These are phyloP conservation scores for Camponotus vicinus DNA, from an alignment of 1,140 invertebrate genomes.

Conservation along the genomic window DNA sequence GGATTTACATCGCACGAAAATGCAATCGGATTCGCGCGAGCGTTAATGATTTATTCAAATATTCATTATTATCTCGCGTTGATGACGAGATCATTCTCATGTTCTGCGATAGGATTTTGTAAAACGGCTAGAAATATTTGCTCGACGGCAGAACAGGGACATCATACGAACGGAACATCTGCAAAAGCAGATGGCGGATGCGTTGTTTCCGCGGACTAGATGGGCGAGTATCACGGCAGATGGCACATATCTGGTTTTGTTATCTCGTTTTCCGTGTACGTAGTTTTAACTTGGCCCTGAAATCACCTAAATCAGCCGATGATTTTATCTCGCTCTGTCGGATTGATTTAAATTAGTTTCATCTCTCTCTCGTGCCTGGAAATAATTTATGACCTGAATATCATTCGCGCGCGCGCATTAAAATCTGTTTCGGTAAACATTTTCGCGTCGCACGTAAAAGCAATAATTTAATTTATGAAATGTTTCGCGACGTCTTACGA, in stretches of 20 bases:
- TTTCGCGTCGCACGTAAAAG: neutral
- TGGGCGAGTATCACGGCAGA: slow-evolving; percentile 58
- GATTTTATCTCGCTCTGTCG: slow-evolving; percentile 23
- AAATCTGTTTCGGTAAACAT: slow-evolving; percentile 47
- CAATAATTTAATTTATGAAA: slow-evolving; percentile 55
- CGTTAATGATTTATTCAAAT: slow-evolving; percentile 38
- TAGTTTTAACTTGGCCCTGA: slow-evolving; percentile 38
- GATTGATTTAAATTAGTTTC: slow-evolving; percentile 28
- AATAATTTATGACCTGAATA: slow-evolving; percentile 36
- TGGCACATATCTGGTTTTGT: slow-evolving; percentile 60
- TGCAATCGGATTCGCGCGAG: neutral
- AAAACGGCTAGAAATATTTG: slow-evolving; percentile 60
- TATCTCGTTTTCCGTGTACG: slow-evolving; percentile 61
- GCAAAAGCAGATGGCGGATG: slow-evolving; percentile 72
- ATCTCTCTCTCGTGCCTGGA: neutral
- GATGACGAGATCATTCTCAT: neutral
- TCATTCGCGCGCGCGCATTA: neutral
- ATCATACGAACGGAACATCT: slow-evolving; percentile 68
- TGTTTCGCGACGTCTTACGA: slow-evolving; percentile 48
- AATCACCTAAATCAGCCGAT: slow-evolving; percentile 48
- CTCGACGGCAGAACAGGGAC: slow-evolving; percentile 1
- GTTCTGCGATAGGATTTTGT: slow-evolving; percentile 29
- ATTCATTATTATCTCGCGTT: slow-evolving; percentile 52
- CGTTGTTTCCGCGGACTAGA: slow-evolving; percentile 53
- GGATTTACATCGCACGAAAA: slow-evolving; percentile 29